phyloP scores from a whole-genome alignment of 2,797 vertebrate species.

The Cryptoprocta ferox region DNA sequence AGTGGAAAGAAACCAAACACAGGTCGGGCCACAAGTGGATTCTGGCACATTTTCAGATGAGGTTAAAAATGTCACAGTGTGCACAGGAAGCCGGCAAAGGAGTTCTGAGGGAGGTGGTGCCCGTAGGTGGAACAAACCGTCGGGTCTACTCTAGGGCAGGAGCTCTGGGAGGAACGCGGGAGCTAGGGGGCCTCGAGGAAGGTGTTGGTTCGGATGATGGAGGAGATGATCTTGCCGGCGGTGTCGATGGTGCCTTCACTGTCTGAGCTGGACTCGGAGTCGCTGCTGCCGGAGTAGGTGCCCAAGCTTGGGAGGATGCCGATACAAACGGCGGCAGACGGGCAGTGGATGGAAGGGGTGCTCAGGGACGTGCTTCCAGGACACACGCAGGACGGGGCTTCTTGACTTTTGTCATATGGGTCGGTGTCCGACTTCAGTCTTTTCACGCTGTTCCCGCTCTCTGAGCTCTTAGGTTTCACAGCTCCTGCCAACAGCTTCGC shows the following conservation, averaged over 20 bases:
- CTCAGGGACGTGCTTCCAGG: conserved; percentile 84
- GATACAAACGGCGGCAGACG: conserved; percentile 95
- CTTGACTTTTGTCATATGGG: conserved; percentile 89
- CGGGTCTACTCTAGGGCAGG: conserved; percentile 69
- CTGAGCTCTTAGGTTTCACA: conserved; percentile 97
- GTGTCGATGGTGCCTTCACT: conserved; percentile 96
- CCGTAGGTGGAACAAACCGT: conserved; percentile 62
- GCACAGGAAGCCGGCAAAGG: conserved; percentile 59
- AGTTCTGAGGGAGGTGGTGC: conserved; percentile 70
- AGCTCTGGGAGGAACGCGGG: conserved; percentile 41
- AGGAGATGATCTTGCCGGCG: conserved; percentile 91
- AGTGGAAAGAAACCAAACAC: conserved; percentile 60
- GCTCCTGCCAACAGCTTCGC: conserved; percentile 97
- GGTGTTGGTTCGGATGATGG: conserved; percentile 89
- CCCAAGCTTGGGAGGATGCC: conserved; percentile 97
- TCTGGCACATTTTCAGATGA: conserved; percentile 58
- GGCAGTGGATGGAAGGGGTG: conserved; percentile 90
- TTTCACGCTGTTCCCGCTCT: conserved; percentile 94
- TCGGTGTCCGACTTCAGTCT: conserved; percentile 92
- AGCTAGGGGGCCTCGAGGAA: conserved; percentile 88
- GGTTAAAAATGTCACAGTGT: conserved; percentile 49
- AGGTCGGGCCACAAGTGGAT: conserved; percentile 9
- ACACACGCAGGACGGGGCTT: conserved; percentile 80
- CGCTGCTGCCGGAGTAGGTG: conserved; percentile 97
- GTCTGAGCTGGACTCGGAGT: conserved; percentile 98